Evolutionary conservation across 2,888 invertebrate genomes (phyloP).

Genomic region (Magallana nippona): DNA sequence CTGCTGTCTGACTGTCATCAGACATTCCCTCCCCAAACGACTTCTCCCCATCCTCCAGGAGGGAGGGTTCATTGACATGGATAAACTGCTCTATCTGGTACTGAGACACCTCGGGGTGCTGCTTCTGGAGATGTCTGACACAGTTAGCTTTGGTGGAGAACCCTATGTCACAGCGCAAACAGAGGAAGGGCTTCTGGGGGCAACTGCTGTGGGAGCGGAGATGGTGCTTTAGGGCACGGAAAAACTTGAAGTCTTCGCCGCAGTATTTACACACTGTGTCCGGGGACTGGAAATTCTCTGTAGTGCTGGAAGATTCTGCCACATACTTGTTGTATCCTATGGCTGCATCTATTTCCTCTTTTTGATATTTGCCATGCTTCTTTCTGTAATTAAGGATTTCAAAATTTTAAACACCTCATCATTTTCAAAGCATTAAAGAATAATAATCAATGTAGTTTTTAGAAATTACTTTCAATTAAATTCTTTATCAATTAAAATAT

Average conservation of each 20-base stretch:
- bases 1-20: conserved; percentile 60
- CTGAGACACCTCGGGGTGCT: conserved; percentile 74
- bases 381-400: conserved; percentile 82
- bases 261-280: conserved; percentile 81
- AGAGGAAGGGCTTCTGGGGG: conserved; percentile 78
- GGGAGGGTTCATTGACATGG: conserved; percentile 61
- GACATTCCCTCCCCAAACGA: conserved; percentile 56
- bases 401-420: neutral
- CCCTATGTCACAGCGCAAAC: conserved; percentile 77
- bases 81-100: conserved; percentile 71
- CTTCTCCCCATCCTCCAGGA: conserved; percentile 52
- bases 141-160: conserved; percentile 80
- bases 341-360: conserved; percentile 92
- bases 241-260: conserved; percentile 80
- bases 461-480: neutral
- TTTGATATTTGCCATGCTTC: conserved; percentile 90
- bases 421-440: neutral
- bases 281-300: conserved; percentile 70
- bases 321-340: conserved; percentile 82
- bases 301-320: conserved; percentile 53
- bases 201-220: conserved; percentile 78
- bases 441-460: neutral
- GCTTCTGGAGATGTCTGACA: conserved; percentile 79
- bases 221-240: conserved; percentile 80
- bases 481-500: neutral